Base-by-base conservation (phyloP, 2,888 invertebrate species). In the Tipula confusa region DNA sequence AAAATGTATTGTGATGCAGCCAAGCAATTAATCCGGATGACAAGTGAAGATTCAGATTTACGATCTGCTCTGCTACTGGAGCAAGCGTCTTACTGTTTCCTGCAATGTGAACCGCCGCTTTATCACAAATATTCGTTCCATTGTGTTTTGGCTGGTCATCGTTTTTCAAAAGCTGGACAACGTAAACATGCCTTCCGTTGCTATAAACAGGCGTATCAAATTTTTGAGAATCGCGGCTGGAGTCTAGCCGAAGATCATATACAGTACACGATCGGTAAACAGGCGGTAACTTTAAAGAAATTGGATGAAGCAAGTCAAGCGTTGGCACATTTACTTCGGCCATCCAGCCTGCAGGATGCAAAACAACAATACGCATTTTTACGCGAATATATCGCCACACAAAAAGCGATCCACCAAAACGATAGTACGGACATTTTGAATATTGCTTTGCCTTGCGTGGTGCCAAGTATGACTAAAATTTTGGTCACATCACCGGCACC, bases 31-130 rank as follows among this genome's bases (percentile, higher is more conserved):
- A 97, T 98, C 86, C 93, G 97, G 84, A 96, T 98, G 96, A 98
- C 98, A 9, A 96, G 96, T 86, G 98, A 98, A 90, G 98, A 99
- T 88, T 97, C 97, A n/a, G 98, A 99, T 90, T 91, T 99, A 84
- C 93, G 97, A 84, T 97, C 97, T 86, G 99, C 98, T 6, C 91
- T 99, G 87, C 90, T 99, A 83, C 91, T 99, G 82, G 99, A 99
- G 89, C 98, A 98, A 89, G 98, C 98, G 0, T 95, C 98, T 0
- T 95, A 97, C 87, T 97, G 97, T 88, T 99, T 97, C 88, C 91
- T 98, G 43, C 91, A 90, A 2, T 88, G 89, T 2, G 90, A 91
- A 79, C 91, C 91, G 7, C 91, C 92, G 15, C 95, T 97, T 95
- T 93, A 95, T 86, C 92, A 98, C 83, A 98, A 98, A 89, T 98